phyloP scores from a whole-genome alignment of 2,113 vertebrate genomes.

The Melospiza melodia region DNA sequence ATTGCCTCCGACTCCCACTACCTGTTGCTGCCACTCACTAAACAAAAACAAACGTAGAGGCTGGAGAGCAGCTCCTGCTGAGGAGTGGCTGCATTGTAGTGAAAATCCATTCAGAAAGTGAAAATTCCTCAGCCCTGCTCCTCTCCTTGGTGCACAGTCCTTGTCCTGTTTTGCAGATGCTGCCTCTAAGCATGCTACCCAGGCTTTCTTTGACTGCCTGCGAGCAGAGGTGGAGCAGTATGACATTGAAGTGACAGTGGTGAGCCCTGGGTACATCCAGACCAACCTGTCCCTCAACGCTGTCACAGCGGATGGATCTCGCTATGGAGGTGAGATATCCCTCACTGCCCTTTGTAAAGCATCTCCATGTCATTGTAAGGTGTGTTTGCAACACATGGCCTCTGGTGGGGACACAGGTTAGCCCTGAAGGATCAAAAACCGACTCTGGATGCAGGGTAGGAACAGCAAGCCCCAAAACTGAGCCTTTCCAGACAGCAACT shows the following conservation, averaged over 20 bases:
- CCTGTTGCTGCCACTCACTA: conserved; percentile 19
- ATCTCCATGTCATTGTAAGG: background rate
- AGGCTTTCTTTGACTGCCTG: conserved; percentile 96
- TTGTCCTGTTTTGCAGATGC: conserved; percentile 78
- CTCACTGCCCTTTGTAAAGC: background rate
- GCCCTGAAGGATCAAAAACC: background rate
- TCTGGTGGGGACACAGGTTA: background rate
- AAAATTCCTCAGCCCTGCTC: background rate
- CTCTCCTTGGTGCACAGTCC: background rate
- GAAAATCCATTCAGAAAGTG: background rate
- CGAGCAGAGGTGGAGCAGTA: conserved; percentile 87
- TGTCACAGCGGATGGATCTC: conserved; percentile 86
- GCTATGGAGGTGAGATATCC: conserved; percentile 82
- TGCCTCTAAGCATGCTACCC: conserved; percentile 94
- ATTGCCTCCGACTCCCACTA: background rate
- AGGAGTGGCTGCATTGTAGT: background rate
- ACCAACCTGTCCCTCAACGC: conserved; percentile 94
- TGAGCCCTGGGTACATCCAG: conserved; percentile 91
- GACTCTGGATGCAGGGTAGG: background rate
- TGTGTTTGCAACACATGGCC: background rate
- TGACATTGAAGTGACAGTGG: conserved; percentile 83
- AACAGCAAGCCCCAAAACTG: background rate
- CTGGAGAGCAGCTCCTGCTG: background rate
- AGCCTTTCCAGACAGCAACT: background rate
- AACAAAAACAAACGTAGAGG: background rate